These are phyloP conservation scores for Seira sanloemensis DNA, from an alignment of 2,888 invertebrate species.

Conservation along the genomic window DNA sequence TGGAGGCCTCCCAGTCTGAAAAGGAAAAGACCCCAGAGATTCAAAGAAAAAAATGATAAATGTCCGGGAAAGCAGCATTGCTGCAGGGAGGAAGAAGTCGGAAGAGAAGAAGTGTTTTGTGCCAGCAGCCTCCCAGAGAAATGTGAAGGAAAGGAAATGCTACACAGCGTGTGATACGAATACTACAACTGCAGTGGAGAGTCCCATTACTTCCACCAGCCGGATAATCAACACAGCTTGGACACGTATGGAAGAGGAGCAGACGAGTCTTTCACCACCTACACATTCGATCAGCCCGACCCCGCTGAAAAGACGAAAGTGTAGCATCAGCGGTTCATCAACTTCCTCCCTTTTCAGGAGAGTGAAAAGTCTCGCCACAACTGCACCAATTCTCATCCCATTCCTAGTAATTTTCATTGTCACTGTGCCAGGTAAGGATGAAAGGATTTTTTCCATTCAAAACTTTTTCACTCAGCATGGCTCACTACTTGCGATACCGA, in stretches of 20 bases:
- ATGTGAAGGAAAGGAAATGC: not conserved
- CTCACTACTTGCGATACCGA: too few species aligned
- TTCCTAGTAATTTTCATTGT: not conserved
- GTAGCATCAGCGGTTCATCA: not conserved
- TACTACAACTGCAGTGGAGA: not conserved
- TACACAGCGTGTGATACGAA: not conserved
- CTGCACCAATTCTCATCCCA: conserved; percentile 13
- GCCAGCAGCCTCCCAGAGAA: not conserved
- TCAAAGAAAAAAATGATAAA: not conserved
- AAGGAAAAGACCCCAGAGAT: not conserved
- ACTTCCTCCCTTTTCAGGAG: not conserved
- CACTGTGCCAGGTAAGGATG: not conserved
- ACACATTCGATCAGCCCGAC: not conserved
- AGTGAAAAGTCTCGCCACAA: conserved; percentile 13
- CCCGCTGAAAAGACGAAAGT: not conserved
- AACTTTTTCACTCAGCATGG: not conserved
- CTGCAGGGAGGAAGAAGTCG: not conserved
- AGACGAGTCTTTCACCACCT: not conserved
- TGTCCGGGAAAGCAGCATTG: not conserved
- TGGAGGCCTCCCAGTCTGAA: too few species aligned
- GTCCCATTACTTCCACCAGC: not conserved
- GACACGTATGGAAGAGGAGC: not conserved
- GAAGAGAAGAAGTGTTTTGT: not conserved
- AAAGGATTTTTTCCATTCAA: conserved; percentile 7
- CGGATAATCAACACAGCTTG: not conserved